phyloP scores from a whole-genome alignment of 1,140 invertebrate species.

The Scaptodrosophila lebanonensis region DNA sequence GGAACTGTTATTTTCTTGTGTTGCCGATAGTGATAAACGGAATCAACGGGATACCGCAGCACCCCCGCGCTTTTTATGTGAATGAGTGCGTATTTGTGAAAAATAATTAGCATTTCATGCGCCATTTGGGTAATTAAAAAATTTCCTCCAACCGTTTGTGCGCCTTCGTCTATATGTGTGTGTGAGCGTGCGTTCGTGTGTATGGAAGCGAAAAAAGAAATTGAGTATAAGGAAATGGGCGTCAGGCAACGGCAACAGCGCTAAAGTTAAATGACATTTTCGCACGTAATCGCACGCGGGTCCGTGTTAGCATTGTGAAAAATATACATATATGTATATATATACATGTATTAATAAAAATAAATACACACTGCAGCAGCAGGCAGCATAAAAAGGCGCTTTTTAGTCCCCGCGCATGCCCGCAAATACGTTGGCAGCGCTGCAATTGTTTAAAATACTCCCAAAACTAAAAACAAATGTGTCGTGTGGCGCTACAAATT shows the following conservation, averaged over 20 bases:
- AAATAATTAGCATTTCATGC: too few relatives aligned
- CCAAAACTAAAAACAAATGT: background rate
- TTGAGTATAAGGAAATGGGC: slow-evolving; percentile 30
- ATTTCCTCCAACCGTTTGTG: too few relatives aligned
- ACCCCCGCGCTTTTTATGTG: too few relatives aligned
- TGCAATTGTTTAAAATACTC: background rate
- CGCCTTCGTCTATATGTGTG: too few relatives aligned
- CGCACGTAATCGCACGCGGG: slow-evolving; percentile 32
- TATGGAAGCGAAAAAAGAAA: slow-evolving; percentile 8
- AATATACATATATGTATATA: slow-evolving; percentile 25
- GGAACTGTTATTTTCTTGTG: too few relatives aligned
- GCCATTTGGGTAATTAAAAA: too few relatives aligned
- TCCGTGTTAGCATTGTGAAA: slow-evolving; percentile 11
- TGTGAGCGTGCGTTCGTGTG: too few relatives aligned
- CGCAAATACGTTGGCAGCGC: slow-evolving; percentile 11
- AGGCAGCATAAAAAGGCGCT: slow-evolving; percentile 30
- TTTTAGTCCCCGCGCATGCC: slow-evolving; percentile 32
- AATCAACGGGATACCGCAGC: too few relatives aligned
- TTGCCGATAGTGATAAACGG: too few relatives aligned
- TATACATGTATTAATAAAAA: slow-evolving; percentile 56
- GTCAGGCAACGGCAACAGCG: slow-evolving; percentile 12
- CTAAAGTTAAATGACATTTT: slow-evolving; percentile 54
- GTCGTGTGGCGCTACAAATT: slow-evolving; percentile 26
- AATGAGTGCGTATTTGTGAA: too few relatives aligned
- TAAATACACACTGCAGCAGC: slow-evolving; percentile 46